A percentile compares a stretch with the other conserved stretches of the same genome.
Conservation (phyloP, 2,113 vertebrate genomes). For the Pterophyllum scalare region DNA sequence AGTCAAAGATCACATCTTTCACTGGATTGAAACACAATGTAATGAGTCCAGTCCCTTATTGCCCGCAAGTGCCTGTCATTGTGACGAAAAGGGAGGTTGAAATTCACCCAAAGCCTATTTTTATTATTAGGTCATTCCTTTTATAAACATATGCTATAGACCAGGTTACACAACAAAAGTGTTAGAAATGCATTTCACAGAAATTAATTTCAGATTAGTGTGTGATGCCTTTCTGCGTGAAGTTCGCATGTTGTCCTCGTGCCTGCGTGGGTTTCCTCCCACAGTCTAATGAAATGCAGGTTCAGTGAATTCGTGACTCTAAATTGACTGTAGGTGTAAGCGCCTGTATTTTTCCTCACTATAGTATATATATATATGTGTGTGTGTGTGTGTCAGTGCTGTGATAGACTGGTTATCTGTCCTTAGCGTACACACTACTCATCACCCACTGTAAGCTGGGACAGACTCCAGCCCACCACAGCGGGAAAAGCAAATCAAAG, state of each 20-base stretch:
- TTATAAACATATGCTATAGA: background rate
- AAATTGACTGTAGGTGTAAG: constrained; percentile 35
- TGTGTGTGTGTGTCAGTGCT: background rate
- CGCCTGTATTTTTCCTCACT: background rate
- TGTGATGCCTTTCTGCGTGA: background rate
- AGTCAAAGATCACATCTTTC: background rate
- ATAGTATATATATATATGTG: background rate
- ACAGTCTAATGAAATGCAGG: constrained; percentile 21
- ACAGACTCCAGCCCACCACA: background rate
- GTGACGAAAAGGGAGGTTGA: no score
- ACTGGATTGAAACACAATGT: background rate
- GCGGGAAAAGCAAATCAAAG: background rate
- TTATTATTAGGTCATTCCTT: background rate
- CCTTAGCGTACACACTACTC: background rate
- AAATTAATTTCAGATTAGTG: background rate
- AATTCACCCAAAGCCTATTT: no score
- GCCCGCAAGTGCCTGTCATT: no score
- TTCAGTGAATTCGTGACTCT: constrained; percentile 46
- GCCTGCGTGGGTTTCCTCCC: constrained; percentile 49
- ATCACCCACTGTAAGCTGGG: background rate
- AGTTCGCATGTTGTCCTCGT: constrained; percentile 1
- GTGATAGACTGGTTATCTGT: background rate
- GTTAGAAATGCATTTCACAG: background rate
- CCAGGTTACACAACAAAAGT: background rate
- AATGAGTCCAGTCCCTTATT: no score